Percentiles rank a stretch among this genome's conserved stretches.
Evolutionary conservation across 2,113 vertebrate species (phyloP).

Genomic region (Onychostruthus taczanowskii): DNA sequence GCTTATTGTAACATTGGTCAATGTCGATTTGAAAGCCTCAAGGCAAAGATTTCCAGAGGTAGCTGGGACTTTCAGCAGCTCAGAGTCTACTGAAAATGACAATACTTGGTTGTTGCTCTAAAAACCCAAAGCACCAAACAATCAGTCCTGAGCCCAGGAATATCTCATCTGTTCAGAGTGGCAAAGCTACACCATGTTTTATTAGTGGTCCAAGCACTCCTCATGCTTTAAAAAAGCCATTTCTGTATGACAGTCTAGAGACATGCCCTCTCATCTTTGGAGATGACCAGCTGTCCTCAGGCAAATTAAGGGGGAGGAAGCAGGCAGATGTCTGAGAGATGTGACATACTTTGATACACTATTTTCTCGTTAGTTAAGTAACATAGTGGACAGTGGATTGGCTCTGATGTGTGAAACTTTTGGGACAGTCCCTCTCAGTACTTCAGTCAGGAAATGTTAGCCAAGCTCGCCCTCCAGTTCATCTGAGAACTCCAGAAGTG

Average conservation of each 20-base stretch:
- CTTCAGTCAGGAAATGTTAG: not conserved
- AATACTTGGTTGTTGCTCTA: not conserved
- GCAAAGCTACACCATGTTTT: fast-evolving
- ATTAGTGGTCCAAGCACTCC: not conserved
- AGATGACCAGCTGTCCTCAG: not conserved
- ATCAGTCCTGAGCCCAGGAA: not conserved
- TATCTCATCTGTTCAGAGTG: not conserved
- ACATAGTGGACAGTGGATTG: fast-evolving
- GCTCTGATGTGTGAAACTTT: not conserved
- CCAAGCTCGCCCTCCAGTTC: not conserved
- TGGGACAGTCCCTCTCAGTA: not conserved
- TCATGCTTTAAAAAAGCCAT: not conserved
- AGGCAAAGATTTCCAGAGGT: not conserved
- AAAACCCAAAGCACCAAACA: not conserved
- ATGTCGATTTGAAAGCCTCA: not conserved
- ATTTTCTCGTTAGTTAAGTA: not conserved
- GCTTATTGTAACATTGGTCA: not conserved
- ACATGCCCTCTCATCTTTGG: fast-evolving
- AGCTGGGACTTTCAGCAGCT: not conserved
- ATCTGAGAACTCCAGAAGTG: not conserved
- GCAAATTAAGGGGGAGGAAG: not conserved
- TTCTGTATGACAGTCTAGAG: not conserved
- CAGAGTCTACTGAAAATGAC: not conserved
- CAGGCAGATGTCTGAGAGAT: not conserved
- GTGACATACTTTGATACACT: not conserved